These are phyloP conservation scores for Hylyphantes graminicola DNA, from an alignment of 1,140 invertebrate genomes.

Conservation along the genomic window DNA sequence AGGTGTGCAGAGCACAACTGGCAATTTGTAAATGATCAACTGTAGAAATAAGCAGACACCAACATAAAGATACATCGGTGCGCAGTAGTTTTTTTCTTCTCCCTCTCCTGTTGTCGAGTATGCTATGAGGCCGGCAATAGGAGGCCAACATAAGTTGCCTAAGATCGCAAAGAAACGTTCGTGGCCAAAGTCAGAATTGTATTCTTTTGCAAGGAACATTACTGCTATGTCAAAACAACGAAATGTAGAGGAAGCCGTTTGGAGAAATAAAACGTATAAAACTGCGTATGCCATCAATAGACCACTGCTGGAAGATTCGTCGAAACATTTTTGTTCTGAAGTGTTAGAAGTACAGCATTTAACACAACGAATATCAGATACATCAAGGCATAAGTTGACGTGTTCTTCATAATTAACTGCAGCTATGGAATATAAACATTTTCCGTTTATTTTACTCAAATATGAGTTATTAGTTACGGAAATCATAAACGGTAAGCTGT, in stretches of 20 bases:
- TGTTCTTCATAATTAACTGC: not conserved
- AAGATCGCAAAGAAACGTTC: slow-evolving; percentile 38
- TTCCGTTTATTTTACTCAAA: too few species aligned
- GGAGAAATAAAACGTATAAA: not conserved
- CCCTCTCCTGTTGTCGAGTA: not conserved
- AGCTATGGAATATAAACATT: too few species aligned
- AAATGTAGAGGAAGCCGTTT: slow-evolving; percentile 2
- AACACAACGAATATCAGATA: too few species aligned
- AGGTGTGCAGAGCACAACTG: not conserved
- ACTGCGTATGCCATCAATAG: not conserved
- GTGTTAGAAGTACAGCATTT: too few species aligned
- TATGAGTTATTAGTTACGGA: too few species aligned
- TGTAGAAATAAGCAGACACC: not conserved
- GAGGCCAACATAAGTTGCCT: not conserved
- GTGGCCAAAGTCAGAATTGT: slow-evolving; percentile 39
- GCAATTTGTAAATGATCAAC: not conserved
- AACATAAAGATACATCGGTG: slow-evolving; percentile 21
- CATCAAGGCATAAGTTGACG: not conserved
- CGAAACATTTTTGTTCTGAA: too few species aligned
- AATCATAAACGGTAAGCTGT: not conserved
- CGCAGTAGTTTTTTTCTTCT: slow-evolving; percentile 8
- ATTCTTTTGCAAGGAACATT: slow-evolving; percentile 26
- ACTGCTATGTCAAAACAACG: slow-evolving; percentile 31
- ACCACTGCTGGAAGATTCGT: slow-evolving; percentile 43
- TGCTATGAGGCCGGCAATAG: slow-evolving; percentile 14